Evolutionary conservation across 2,113 vertebrate species (phyloP).

Genomic region (Microcebus tavaratra): DNA sequence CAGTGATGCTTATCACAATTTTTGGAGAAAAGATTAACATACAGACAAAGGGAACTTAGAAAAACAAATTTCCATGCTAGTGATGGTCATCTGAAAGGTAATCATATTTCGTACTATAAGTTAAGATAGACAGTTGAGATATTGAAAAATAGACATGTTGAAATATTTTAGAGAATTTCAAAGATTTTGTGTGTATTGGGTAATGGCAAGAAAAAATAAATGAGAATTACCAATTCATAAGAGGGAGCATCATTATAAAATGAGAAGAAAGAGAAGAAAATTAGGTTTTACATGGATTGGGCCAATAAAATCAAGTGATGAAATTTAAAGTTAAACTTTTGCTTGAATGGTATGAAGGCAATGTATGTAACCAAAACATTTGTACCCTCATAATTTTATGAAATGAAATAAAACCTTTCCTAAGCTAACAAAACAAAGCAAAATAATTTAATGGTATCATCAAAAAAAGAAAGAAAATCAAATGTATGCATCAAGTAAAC

Average conservation of each 20-base stretch:
- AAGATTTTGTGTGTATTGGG: not conserved
- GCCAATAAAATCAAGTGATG: not conserved
- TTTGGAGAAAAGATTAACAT: not conserved
- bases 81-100: not conserved
- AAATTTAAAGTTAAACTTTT: not conserved
- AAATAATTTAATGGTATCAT: too few relatives aligned
- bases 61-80: not conserved
- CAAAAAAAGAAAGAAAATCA: not conserved
- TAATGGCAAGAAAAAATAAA: not conserved
- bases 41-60: not conserved
- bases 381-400: too few relatives aligned
- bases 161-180: not conserved
- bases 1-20: not conserved
- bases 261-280: not conserved
- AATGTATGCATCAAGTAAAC: not conserved
- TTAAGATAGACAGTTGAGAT: not conserved
- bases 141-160: not conserved
- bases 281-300: not conserved
- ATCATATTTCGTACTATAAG: not conserved
- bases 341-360: too few relatives aligned
- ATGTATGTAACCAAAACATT: too few relatives aligned
- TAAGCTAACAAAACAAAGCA: too few relatives aligned
- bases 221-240: not conserved
- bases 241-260: not conserved
- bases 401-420: too few relatives aligned